Evolutionary conservation across 2,888 invertebrate species (phyloP), one percentile per base, ranked within the genome.

Genomic region (Napeogenes sylphis): DNA sequence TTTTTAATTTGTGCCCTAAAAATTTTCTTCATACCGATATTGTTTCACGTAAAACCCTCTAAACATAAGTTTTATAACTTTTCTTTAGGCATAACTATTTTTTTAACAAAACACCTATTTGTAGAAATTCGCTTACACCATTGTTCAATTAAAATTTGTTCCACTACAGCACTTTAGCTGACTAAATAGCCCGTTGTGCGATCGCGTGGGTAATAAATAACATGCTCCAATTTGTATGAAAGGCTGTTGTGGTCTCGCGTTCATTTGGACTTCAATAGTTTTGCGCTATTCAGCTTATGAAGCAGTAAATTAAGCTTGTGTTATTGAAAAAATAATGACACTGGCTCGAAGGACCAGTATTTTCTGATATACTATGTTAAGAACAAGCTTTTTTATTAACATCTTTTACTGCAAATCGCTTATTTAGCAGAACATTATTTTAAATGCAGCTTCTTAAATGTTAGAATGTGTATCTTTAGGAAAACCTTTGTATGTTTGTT

Each of bases 341-440:
- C 45, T 14, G 32, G 12, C 30, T 51, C 51, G 51, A 69, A 21
- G 71, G 63, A 33, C 71, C 58, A 2, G 69, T 71, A 51, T 72
- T 70, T 30, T 77, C 71, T 46, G 83, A 65, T 58, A 21, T 73
- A 76, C 58, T 72, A 70, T 4, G 69, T 62, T 0, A 87, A 21
- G 21, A 21, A 21, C 21, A 63, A 2, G 71, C 70, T 8, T 42
- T 42, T 42, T 55, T 75, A 21, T 72, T 0, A 88, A 13, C 13
- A 46, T 46, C 51, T 14, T 51, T 42, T 42, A 42, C 10, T 10
- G 8, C 4, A 35, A 35, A 5, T 35, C 4, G 4, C 21, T 21
- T 21, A 21, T 21, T 21, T 21, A 21, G 21, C 21, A 21, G 21
- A 21, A 21, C 21, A 21, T 21, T 21, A 21, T 21, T 21, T 21